Evolutionary conservation across 1,140 invertebrate genomes (phyloP).

Genomic region (Leptinotarsa lineolata): DNA sequence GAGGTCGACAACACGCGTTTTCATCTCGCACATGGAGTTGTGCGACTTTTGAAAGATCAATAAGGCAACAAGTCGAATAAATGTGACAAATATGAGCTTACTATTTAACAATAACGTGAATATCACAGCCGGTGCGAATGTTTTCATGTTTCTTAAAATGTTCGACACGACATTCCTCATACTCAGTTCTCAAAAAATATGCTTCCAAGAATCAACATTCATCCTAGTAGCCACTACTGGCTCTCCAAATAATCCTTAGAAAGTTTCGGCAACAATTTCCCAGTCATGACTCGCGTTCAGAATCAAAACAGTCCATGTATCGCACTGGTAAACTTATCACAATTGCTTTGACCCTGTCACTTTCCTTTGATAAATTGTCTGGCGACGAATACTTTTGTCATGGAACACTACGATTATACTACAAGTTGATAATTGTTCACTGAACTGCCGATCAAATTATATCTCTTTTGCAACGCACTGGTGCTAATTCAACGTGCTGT

Average conservation of each 20-base stretch:
- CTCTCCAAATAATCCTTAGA: background rate
- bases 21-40: background rate
- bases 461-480: background rate
- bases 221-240: background rate
- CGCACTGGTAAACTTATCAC: background rate
- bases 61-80: background rate
- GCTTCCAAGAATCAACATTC: background rate
- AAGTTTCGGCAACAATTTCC: background rate
- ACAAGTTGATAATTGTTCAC: background rate
- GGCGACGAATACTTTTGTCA: background rate
- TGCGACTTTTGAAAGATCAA: background rate
- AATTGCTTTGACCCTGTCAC: background rate
- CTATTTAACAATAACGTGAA: background rate
- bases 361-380: background rate
- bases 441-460: background rate
- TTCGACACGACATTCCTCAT: slow-evolving; percentile 3
- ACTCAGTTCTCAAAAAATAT: background rate
- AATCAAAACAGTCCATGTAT: background rate
- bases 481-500: slow-evolving; percentile 11
- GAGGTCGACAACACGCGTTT: too few species aligned
- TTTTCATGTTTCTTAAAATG: background rate
- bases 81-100: background rate
- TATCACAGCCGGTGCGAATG: slow-evolving; percentile 5
- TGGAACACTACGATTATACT: background rate
- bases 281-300: background rate